These are phyloP conservation scores for Heliocidaris erythrogramma DNA, from an alignment of 35 echinoderm and acorn worm species.

Conservation along the genomic window DNA sequence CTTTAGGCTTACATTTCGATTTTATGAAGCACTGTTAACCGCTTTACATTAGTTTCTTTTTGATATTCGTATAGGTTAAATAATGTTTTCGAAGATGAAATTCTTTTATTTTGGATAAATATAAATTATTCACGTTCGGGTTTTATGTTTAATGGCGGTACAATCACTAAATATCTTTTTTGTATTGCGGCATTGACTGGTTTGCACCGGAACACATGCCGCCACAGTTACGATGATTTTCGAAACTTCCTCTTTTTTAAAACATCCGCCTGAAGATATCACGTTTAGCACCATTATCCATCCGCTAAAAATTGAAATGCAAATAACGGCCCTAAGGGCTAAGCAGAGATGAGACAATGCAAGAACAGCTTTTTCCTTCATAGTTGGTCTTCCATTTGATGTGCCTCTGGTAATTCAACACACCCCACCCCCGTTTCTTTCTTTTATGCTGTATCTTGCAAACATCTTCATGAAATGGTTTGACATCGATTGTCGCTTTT, in stretches of 20 bases:
- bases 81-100: background rate
- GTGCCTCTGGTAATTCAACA: background rate
- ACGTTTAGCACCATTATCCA: background rate
- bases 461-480: background rate
- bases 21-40: too few relatives aligned
- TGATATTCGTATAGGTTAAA: too few relatives aligned
- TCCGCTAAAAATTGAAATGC: slow-evolving; percentile 11
- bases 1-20: too few relatives aligned
- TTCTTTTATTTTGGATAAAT: background rate
- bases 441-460: background rate
- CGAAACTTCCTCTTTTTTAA: background rate
- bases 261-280: background rate
- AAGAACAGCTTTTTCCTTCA: background rate
- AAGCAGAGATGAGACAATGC: background rate
- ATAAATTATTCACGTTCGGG: background rate
- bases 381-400: background rate
- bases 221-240: background rate
- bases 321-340: background rate
- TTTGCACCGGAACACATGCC: background rate
- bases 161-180: background rate
- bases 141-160: background rate
- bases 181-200: background rate
- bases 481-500: slow-evolving; percentile 2
- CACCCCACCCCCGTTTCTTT: background rate
- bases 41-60: too few relatives aligned